A percentile compares a stretch with the other conserved stretches of the same genome.
Evolutionary conservation across 2,888 invertebrate species (phyloP).

Genomic region (Bugulina stolonifera): DNA sequence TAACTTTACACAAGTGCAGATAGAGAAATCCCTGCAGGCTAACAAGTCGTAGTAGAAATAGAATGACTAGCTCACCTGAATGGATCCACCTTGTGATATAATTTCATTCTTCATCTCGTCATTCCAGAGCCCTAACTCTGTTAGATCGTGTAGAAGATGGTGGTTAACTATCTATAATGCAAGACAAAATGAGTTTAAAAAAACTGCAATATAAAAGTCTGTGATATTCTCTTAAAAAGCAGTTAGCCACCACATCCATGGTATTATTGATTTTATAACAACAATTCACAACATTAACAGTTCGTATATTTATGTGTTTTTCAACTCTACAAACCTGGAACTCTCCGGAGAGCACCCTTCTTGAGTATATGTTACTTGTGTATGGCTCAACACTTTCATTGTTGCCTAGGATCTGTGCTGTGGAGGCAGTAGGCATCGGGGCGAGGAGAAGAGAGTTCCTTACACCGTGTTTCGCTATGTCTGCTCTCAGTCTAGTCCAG

Average conservation of each 20-base stretch:
- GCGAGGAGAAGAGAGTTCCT: constrained; percentile 88
- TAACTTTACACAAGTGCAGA: too few relatives aligned
- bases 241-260: too few relatives aligned
- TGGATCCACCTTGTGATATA: constrained; percentile 83
- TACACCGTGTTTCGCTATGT: constrained; percentile 74
- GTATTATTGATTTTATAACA: too few relatives aligned
- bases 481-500: constrained; percentile 75
- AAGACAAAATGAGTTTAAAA: too few relatives aligned
- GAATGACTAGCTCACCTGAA: constrained; percentile 63
- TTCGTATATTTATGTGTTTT: too few relatives aligned
- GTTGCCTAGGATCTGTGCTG: constrained; percentile 97
- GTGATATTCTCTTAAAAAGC: too few relatives aligned
- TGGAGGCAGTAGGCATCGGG: constrained; percentile 98
- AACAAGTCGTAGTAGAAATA: too few relatives aligned
- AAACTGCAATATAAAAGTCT: too few relatives aligned
- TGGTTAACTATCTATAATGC: constrained; percentile 95
- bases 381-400: constrained; percentile 98
- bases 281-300: too few relatives aligned
- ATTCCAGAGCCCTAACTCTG: constrained; percentile 84
- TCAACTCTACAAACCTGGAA: constrained; percentile 63
- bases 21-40: too few relatives aligned
- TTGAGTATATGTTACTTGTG: constrained; percentile 90
- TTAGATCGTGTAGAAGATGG: constrained; percentile 85
- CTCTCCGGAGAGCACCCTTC: constrained; percentile 89
- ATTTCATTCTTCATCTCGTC: constrained; percentile 91